These are phyloP conservation scores for Rhombomys opimus DNA, from an alignment of 2,113 vertebrate species.

Conservation along the genomic window DNA sequence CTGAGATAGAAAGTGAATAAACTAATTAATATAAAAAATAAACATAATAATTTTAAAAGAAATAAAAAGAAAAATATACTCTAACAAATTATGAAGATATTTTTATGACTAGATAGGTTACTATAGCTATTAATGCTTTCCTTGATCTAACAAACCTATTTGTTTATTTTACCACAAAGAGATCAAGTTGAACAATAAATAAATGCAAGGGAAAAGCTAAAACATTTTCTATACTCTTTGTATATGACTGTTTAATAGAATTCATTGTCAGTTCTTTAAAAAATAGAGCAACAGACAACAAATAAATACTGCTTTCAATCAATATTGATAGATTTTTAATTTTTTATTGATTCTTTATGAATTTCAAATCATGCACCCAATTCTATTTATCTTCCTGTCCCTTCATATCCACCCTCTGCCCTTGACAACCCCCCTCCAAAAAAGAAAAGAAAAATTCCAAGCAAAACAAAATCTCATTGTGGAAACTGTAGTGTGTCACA, in stretches of 20 bases:
- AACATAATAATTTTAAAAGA: too few species aligned
- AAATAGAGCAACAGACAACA: background rate
- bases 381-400: background rate
- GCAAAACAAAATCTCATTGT: background rate
- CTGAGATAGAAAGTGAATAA: too few species aligned
- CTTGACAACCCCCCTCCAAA: background rate
- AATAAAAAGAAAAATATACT: background rate
- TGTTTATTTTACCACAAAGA: background rate
- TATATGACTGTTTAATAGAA: background rate
- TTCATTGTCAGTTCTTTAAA: background rate
- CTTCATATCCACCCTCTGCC: background rate
- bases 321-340: background rate
- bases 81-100: background rate
- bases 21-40: too few species aligned
- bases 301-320: background rate
- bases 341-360: background rate
- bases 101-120: background rate
- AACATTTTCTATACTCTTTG: background rate
- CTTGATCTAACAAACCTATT: background rate
- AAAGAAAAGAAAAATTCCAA: background rate
- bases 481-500: background rate
- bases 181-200: background rate
- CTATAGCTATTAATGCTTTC: background rate
- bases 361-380: background rate
- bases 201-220: background rate